Evolutionary conservation across 2,113 vertebrate genomes (phyloP).

Genomic region (Enhydra lutris): DNA sequence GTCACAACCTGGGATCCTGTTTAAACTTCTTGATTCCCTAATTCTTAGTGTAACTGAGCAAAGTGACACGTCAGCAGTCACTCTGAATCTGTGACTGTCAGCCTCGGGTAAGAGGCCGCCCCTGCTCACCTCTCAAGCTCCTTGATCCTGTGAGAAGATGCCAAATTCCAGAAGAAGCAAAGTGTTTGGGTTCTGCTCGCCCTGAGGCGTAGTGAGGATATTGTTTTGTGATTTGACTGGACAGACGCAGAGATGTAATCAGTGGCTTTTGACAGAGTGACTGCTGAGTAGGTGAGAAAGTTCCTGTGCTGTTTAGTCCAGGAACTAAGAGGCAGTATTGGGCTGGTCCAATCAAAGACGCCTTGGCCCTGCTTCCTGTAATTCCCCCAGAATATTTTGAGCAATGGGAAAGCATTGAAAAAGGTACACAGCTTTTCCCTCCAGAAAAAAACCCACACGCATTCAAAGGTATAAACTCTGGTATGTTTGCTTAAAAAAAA

Average conservation of each 20-base stretch:
- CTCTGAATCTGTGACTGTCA: neutral
- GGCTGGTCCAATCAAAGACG: neutral
- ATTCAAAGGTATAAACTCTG: constrained; percentile 27
- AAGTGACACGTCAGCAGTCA: neutral
- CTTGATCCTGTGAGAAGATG: neutral
- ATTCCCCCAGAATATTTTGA: neutral
- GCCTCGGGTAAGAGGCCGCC: neutral
- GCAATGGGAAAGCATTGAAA: neutral
- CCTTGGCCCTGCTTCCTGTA: neutral
- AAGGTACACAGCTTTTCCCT: neutral
- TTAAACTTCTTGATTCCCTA: neutral
- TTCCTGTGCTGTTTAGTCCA: neutral
- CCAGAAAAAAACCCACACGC: neutral
- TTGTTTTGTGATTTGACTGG: neutral
- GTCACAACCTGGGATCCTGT: neutral
- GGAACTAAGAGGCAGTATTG: neutral
- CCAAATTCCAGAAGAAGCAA: neutral
- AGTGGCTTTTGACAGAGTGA: constrained; percentile 22
- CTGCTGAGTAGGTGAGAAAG: constrained; percentile 48
- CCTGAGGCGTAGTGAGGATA: neutral
- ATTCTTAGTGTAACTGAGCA: neutral
- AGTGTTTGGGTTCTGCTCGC: neutral
- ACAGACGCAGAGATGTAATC: constrained; percentile 46
- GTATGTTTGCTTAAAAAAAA: constrained; percentile 22
- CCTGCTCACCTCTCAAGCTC: neutral